Percentiles rank a stretch among this genome's conserved stretches.
These are phyloP conservation scores for Pyrocoelia pectoralis DNA, from an alignment of 2,888 invertebrate species.

Conservation along the genomic window DNA sequence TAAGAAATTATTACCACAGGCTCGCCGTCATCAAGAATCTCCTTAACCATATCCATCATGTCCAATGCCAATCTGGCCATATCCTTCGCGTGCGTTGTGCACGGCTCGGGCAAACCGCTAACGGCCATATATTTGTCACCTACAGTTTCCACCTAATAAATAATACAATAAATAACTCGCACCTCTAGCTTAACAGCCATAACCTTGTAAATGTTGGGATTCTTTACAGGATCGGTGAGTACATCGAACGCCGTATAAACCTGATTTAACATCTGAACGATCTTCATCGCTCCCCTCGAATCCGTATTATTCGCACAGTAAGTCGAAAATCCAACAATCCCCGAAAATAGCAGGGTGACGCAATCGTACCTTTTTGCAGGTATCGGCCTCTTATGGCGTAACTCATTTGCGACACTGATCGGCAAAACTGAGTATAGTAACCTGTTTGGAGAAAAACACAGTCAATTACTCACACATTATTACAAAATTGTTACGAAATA, in stretches of 20 bases:
- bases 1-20: constrained; percentile 73
- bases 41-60: constrained; percentile 93
- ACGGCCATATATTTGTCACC: constrained; percentile 99
- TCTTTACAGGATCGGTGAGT: constrained; percentile 89
- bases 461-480: constrained; percentile 4
- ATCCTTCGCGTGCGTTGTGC: constrained; percentile 88
- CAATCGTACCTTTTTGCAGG: constrained; percentile 88
- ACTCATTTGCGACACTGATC: constrained; percentile 92
- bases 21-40: constrained; percentile 86
- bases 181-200: not conserved
- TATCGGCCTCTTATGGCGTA: constrained; percentile 90
- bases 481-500: constrained; percentile 23
- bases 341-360: constrained; percentile 93
- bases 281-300: constrained; percentile 94
- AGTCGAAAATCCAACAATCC: constrained; percentile 90
- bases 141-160: constrained; percentile 89
- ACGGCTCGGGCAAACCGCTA: constrained; percentile 91
- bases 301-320: constrained; percentile 92
- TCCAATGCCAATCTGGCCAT: constrained; percentile 90
- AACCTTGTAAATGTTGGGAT: constrained; percentile 95
- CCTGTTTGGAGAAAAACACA: constrained; percentile 61
- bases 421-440: constrained; percentile 94
- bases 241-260: constrained; percentile 95
- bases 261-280: constrained; percentile 91
- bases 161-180: not conserved